Evolutionary conservation across 2,113 vertebrate genomes (phyloP).

Genomic region (Ondatra zibethicus): DNA sequence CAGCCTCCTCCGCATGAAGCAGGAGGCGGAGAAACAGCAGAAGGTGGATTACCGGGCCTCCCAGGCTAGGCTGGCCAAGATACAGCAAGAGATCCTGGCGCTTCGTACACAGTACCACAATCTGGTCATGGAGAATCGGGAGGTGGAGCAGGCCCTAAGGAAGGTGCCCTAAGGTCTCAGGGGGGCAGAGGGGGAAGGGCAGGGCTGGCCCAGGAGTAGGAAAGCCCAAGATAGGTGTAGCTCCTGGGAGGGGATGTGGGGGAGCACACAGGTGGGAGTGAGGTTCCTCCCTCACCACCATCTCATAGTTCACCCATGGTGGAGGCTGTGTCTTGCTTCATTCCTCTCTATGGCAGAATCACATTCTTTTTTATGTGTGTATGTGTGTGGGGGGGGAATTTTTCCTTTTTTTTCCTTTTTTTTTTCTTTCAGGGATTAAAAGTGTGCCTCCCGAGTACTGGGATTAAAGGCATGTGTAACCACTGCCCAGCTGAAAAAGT

Average conservation of each 20-base stretch:
- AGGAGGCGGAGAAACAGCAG: slow-evolving; percentile 83
- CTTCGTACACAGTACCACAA: slow-evolving; percentile 82
- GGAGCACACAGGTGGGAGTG: background rate
- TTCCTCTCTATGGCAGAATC: background rate
- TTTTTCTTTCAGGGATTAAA: background rate
- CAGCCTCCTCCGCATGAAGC: slow-evolving; percentile 76
- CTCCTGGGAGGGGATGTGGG: background rate
- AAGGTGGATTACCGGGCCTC: slow-evolving; percentile 81
- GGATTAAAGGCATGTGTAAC: no score
- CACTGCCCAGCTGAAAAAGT: no score
- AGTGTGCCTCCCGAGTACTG: no score
- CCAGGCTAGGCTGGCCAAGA: slow-evolving; percentile 74
- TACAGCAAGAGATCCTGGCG: slow-evolving; percentile 85
- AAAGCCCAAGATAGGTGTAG: no score
- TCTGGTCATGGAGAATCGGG: slow-evolving; percentile 85
- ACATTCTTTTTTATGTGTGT: background rate
- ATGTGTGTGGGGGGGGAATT: no score
- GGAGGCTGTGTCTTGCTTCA: background rate
- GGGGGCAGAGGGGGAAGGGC: accelerated
- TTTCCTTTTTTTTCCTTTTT: background rate
- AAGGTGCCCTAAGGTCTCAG: slow-evolving; percentile 84
- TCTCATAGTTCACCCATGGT: background rate
- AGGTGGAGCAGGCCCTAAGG: slow-evolving; percentile 85
- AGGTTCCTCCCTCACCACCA: background rate
- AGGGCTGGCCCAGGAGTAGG: background rate